Base-by-base conservation (phyloP, 2,888 invertebrate genomes). In the Odontocolon sp. region DNA sequence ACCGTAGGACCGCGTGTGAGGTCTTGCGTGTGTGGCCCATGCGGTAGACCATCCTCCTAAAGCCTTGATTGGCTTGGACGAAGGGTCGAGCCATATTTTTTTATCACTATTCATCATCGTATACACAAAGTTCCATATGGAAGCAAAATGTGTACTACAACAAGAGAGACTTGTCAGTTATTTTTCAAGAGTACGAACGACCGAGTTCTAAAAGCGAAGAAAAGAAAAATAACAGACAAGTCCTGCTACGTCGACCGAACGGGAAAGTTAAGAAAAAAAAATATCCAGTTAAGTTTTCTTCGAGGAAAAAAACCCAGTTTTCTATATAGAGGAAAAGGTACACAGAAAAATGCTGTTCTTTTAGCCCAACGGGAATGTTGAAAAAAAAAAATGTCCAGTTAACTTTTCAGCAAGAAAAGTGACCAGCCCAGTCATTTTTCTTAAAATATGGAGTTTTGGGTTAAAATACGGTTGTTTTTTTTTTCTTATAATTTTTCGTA, bases 401-500 rank as follows among this genome's bases (percentile, higher is more conserved):
- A 76, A 73, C 61, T 72, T 72, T 52, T 54, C 52, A 14, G 28
- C 3, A 52, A 11, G 52, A 16, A 14, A 56, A 69, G 64, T 21
- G 38, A 6, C 23, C 33, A 36, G 18, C 23, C 21, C 0, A n/a
- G 8, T 38, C 1, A 4, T 8, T 77, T 76, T 67, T 67, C 66
- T 31, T 50, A 71, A 83, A 84, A 86, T 85, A 77, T 84, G 71
- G 83, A 84, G 73, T 85, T 87, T 84, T 83, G 80, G 85, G 83
- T 83, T 82, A 85, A 84, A 81, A 81, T 86, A 85, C 86, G 87
- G 86, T 83, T 83, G 77, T 78, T 82, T 85, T 86, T 86, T 81
- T 50, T 79, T 69, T 40, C 9, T 2, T 2, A 9, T 4, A 8
- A 5, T 6, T 36, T 36, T n/a, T 1, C 3, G 1, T 28, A 6